Evolutionary conservation across 1,140 invertebrate species (phyloP).

Genomic region (Caenorhabditis tropicalis): DNA sequence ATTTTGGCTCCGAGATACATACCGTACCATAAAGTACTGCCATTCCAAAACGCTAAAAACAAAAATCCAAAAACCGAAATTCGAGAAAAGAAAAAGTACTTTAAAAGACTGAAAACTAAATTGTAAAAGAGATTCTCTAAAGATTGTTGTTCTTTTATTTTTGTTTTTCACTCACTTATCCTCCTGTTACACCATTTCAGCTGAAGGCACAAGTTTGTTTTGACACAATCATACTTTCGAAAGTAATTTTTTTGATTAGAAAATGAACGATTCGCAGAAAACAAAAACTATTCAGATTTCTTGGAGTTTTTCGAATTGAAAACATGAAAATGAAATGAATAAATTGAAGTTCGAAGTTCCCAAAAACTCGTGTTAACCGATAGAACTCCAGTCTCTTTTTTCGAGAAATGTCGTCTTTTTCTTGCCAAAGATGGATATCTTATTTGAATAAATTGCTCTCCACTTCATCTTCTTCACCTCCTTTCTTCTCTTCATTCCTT

Average conservation of each 20-base stretch:
- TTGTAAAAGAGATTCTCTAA: no score
- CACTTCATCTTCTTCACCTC: slow-evolving; percentile 19
- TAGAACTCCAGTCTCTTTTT: neutral
- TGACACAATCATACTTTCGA: neutral
- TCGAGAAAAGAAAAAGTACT: no score
- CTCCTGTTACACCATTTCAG: neutral
- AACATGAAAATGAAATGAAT: no score
- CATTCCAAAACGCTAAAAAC: no score
- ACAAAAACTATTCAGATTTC: no score
- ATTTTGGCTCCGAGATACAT: no score
- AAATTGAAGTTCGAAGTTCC: no score
- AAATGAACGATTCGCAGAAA: no score
- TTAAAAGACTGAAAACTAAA: no score
- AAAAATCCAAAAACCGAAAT: no score
- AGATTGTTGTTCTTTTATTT: neutral
- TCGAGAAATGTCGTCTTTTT: neutral
- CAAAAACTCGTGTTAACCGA: neutral
- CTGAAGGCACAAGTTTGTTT: neutral
- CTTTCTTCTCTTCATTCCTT: neutral
- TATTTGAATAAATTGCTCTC: slow-evolving; percentile 25
- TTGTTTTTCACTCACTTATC: neutral
- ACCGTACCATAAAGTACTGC: no score
- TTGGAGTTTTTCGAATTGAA: no score
- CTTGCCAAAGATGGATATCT: neutral
- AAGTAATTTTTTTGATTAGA: neutral